Percentiles rank a stretch among this genome's conserved stretches.
Evolutionary conservation across 2,113 vertebrate genomes (phyloP).

Genomic region (Agapornis roseicollis): DNA sequence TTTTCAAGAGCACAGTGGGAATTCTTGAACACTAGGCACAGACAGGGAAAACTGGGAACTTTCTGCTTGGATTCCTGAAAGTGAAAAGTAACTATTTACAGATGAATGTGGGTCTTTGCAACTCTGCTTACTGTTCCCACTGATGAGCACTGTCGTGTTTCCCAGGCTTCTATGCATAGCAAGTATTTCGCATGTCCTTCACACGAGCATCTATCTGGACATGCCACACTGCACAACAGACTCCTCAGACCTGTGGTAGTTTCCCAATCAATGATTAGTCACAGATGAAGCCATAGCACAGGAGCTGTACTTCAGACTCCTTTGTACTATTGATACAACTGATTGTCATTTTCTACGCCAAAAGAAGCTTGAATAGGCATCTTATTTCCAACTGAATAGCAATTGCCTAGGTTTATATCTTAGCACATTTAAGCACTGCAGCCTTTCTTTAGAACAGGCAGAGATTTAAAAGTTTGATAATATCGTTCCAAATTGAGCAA

Average conservation of each 20-base stretch:
- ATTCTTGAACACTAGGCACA: not conserved
- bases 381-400: not conserved
- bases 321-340: not conserved
- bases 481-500: not conserved
- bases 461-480: not conserved
- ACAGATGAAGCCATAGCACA: not conserved
- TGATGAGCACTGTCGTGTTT: not conserved
- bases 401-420: not conserved
- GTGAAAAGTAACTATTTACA: not conserved
- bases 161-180: not conserved
- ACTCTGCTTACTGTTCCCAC: not conserved
- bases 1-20: not conserved
- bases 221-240: not conserved
- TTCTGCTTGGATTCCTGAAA: not conserved
- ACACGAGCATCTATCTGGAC: not conserved
- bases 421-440: not conserved
- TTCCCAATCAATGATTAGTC: not conserved
- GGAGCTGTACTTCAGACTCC: not conserved
- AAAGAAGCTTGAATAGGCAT: not conserved
- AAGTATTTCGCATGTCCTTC: not conserved
- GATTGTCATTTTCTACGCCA: not conserved
- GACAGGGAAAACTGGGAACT: not conserved
- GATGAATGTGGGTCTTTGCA: not conserved
- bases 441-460: not conserved
- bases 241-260: not conserved